Percentiles rank a stretch among this genome's conserved stretches.
These are phyloP conservation scores for Apus apus DNA, from an alignment of 2,113 vertebrate genomes.

Conservation along the genomic window DNA sequence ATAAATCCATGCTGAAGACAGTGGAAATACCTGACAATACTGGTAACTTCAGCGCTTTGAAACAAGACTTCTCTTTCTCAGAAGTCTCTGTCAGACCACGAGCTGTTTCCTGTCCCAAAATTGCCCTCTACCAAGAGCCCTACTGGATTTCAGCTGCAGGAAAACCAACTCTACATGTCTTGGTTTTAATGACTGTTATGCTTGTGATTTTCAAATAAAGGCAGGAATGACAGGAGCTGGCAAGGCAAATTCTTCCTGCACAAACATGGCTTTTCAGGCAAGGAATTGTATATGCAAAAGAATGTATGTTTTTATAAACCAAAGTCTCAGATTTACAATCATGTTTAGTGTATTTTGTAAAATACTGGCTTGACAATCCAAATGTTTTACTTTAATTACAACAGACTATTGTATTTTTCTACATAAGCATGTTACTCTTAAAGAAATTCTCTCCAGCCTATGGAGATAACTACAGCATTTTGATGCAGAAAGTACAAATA, in stretches of 20 bases:
- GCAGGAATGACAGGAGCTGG: not conserved
- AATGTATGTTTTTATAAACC: not conserved
- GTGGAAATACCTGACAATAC: constrained; percentile 64
- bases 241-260: not conserved
- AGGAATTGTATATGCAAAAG: not conserved
- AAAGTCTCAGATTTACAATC: not conserved
- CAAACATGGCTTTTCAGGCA: not conserved
- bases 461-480: not conserved
- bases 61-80: constrained; percentile 70
- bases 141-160: constrained; percentile 39
- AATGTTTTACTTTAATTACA: not conserved
- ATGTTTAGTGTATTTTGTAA: not conserved
- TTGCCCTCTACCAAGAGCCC: constrained; percentile 47
- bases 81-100: not conserved
- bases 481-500: not conserved
- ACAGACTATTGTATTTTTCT: not conserved
- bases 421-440: not conserved
- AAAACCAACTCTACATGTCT: constrained; percentile 44
- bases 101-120: constrained; percentile 47
- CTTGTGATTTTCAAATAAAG: constrained; percentile 52
- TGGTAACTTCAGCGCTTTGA: constrained; percentile 72
- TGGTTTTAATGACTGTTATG: constrained; percentile 19
- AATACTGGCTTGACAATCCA: not conserved
- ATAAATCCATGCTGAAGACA: constrained; percentile 51
- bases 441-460: not conserved